phyloP scores from a whole-genome alignment of 2,113 vertebrate genomes.

The Pygoscelis antarcticus region DNA sequence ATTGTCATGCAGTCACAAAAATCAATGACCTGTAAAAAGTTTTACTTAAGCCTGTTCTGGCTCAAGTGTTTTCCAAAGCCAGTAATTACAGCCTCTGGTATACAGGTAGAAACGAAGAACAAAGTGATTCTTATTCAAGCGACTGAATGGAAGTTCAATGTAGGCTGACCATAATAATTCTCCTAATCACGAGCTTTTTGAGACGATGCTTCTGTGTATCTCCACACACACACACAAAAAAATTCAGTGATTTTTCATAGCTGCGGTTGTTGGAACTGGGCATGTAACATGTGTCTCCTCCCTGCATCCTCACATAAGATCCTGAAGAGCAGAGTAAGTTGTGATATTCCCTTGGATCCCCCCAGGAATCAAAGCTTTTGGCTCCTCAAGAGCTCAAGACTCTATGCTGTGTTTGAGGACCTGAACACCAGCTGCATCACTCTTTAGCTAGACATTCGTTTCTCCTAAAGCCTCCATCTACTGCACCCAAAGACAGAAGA shows the following conservation, averaged over 20 bases:
- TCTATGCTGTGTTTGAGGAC: not conserved
- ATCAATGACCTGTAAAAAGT: not conserved
- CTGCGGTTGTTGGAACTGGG: not conserved
- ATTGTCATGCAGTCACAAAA: not conserved
- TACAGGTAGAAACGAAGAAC: accelerated
- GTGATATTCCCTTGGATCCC: not conserved
- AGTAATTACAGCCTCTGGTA: not conserved
- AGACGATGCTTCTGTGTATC: not conserved
- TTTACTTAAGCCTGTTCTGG: not conserved
- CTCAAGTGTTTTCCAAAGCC: not conserved
- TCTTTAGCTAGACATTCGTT: accelerated
- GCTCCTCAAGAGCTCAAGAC: not conserved
- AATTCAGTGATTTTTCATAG: not conserved
- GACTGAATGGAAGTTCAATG: not conserved
- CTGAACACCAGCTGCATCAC: not conserved
- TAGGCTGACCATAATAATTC: not conserved
- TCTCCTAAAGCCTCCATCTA: not conserved
- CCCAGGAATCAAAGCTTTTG: not conserved
- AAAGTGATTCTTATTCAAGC: not conserved
- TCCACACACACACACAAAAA: not conserved
- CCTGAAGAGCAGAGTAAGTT: not conserved
- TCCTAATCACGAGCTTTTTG: not conserved
- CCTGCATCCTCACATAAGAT: not conserved
- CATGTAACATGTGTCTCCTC: not conserved
- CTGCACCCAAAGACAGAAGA: not conserved